Evolutionary conservation across 2,888 invertebrate species (phyloP).

Genomic region (Troides helena): DNA sequence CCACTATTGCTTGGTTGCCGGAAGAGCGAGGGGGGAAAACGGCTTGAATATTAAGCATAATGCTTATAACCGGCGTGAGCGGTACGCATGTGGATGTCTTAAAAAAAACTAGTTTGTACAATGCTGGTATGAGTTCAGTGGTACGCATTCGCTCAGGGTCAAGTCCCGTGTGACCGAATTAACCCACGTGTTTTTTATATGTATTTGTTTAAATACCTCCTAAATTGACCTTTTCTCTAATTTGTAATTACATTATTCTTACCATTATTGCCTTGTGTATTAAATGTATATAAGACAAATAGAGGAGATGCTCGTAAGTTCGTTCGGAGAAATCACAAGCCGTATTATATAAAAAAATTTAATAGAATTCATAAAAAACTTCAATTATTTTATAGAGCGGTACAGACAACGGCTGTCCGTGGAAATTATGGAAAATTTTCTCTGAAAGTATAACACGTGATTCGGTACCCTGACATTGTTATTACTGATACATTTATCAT

Average conservation of each 20-base stretch:
- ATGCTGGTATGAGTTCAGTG: slow-evolving; percentile 5
- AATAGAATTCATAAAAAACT: no score
- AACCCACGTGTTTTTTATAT: slow-evolving; percentile 1
- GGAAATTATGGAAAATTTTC: background rate
- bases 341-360: no score
- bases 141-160: slow-evolving; percentile 6
- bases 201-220: no score
- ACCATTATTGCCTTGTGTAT: no score
- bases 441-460: background rate
- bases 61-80: background rate
- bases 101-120: slow-evolving; percentile 7
- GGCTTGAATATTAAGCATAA: background rate
- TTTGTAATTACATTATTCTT: background rate
- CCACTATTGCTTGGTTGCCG: no score
- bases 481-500: slow-evolving; percentile 5
- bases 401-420: no score
- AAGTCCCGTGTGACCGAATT: slow-evolving; percentile 15
- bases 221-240: background rate
- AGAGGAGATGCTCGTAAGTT: no score
- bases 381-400: no score
- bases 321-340: no score
- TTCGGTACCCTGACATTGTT: slow-evolving; percentile 32
- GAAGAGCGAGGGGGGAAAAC: no score
- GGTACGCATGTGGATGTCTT: slow-evolving; percentile 7
- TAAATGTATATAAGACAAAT: no score